Evolutionary conservation across 2,888 invertebrate genomes (phyloP).

Genomic region (Luperina nickerlii): DNA sequence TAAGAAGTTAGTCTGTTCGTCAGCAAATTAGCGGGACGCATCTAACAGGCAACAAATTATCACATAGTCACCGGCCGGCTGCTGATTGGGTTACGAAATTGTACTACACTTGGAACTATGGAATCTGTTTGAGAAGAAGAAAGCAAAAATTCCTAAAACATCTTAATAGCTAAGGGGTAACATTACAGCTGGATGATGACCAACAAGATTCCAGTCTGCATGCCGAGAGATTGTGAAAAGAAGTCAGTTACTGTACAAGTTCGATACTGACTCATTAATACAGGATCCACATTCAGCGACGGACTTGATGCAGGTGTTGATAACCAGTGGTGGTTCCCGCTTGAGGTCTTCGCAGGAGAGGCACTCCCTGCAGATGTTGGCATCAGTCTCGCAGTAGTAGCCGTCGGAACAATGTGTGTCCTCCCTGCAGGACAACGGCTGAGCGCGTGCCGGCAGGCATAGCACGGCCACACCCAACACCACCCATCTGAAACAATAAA

Average conservation of each 20-base stretch:
- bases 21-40: slow-evolving; percentile 42
- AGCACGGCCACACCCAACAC: slow-evolving; percentile 43
- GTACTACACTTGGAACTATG: background rate
- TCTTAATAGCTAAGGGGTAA: background rate
- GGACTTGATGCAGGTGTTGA: slow-evolving; percentile 74
- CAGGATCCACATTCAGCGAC: slow-evolving; percentile 80
- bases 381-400: slow-evolving; percentile 74
- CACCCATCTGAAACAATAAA: slow-evolving; percentile 57
- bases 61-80: slow-evolving; percentile 27
- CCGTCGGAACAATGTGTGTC: slow-evolving; percentile 73
- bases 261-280: slow-evolving; percentile 72
- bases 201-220: background rate
- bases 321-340: slow-evolving; percentile 69
- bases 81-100: slow-evolving; percentile 4
- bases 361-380: slow-evolving; percentile 74
- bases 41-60: slow-evolving; percentile 47
- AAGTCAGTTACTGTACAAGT: background rate
- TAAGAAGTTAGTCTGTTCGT: slow-evolving; percentile 35
- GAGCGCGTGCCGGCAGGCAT: slow-evolving; percentile 48
- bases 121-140: background rate
- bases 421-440: slow-evolving; percentile 69
- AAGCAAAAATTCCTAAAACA: background rate
- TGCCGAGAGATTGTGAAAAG: background rate
- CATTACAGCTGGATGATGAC: background rate
- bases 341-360: slow-evolving; percentile 76